Percentiles rank a stretch among this genome's conserved stretches.
These are phyloP conservation scores for Aphaenogaster rudis DNA, from an alignment of 1,140 invertebrate species.

Conservation along the genomic window DNA sequence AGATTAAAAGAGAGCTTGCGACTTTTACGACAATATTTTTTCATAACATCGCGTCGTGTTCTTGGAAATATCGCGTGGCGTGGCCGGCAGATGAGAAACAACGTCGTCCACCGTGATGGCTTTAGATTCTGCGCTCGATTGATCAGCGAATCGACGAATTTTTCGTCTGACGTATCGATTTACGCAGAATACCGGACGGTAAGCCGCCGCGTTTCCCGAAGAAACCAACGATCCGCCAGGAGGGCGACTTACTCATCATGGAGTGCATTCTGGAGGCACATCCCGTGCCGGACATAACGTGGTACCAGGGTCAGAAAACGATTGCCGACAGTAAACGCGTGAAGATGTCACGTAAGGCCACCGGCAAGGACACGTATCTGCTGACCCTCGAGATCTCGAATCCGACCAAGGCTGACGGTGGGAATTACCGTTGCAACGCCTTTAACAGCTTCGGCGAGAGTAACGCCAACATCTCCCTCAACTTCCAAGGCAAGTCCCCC, in stretches of 20 bases:
- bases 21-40: background rate
- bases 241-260: conserved; percentile 97
- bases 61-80: conserved; percentile 9
- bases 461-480: conserved; percentile 99
- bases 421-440: conserved; percentile 99
- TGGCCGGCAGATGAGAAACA: conserved; percentile 6
- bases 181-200: conserved; percentile 95
- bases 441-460: conserved; percentile 99
- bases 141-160: conserved; percentile 12
- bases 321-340: conserved; percentile 94
- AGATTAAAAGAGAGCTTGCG: background rate
- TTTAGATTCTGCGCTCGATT: conserved; percentile 14
- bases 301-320: conserved; percentile 96
- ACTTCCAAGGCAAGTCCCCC: conserved; percentile 96
- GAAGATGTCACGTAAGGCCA: conserved; percentile 94
- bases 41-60: conserved; percentile 21
- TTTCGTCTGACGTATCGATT: conserved; percentile 69
- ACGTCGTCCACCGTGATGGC: background rate
- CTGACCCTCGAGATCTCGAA: conserved; percentile 97
- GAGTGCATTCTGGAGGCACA: conserved; percentile 98
- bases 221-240: conserved; percentile 98
- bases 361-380: conserved; percentile 95
- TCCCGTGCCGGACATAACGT: conserved; percentile 97
- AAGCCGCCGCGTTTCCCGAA: conserved; percentile 98
- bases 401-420: conserved; percentile 97